These are phyloP conservation scores for Corydoras maculifer DNA, from an alignment of 2,113 vertebrate genomes.

Conservation along the genomic window DNA sequence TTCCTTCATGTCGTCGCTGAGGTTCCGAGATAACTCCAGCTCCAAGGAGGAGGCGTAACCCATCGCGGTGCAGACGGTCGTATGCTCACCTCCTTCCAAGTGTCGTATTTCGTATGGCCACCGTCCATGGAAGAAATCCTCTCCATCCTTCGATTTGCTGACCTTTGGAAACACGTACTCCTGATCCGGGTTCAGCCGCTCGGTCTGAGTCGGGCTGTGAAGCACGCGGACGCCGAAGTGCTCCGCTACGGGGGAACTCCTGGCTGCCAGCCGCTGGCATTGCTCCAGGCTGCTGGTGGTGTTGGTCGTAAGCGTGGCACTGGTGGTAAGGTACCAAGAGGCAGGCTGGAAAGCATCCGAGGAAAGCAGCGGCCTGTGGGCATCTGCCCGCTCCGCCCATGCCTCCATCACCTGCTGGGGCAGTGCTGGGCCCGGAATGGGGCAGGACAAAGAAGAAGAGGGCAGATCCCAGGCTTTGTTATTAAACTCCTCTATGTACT, in stretches of 20 bases:
- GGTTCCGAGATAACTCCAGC: constrained; percentile 84
- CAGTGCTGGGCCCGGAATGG: constrained; percentile 36
- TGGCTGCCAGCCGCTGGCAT: constrained; percentile 75
- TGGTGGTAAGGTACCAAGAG: constrained; percentile 93
- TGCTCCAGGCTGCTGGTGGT: constrained; percentile 78
- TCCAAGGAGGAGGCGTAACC: constrained; percentile 78
- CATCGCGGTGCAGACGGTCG: constrained; percentile 73
- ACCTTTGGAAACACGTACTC: constrained; percentile 71
- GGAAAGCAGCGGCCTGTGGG: constrained; percentile 46
- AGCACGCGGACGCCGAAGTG: constrained; percentile 74
- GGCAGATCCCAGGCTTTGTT: constrained; percentile 85
- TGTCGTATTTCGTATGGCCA: constrained; percentile 73
- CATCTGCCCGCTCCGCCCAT: constrained; percentile 73
- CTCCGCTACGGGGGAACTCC: constrained; percentile 56
- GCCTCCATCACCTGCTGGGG: constrained; percentile 52
- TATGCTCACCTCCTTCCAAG: constrained; percentile 60
- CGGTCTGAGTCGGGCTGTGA: constrained; percentile 70
- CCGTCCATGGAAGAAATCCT: constrained; percentile 71
- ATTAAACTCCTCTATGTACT: constrained; percentile 95
- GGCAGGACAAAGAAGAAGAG: constrained; percentile 44
- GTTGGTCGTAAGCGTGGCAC: constrained; percentile 87
- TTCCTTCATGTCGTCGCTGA: constrained; percentile 98
- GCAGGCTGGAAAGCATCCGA: constrained; percentile 73
- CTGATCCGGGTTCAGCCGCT: constrained; percentile 61
- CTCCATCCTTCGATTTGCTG: constrained; percentile 66